phyloP scores from a whole-genome alignment of 2,113 vertebrate genomes.

The Speoplatyrhinus poulsoni region DNA sequence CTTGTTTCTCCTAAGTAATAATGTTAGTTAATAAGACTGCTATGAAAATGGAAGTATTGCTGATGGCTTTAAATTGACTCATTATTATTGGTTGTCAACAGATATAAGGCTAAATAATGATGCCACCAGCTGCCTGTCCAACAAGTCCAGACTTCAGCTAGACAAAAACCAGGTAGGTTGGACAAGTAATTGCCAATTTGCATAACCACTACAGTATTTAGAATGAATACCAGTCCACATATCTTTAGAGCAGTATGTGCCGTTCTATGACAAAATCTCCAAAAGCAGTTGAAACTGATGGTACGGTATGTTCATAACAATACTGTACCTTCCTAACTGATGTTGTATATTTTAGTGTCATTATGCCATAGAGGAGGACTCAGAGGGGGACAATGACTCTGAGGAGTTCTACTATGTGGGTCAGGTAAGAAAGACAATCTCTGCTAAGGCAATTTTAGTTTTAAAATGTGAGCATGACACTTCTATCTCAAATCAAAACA shows the following conservation, averaged over 20 bases:
- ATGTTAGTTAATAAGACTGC: background rate
- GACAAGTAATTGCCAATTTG: background rate
- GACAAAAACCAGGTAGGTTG: constrained; percentile 85
- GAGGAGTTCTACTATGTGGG: constrained; percentile 92
- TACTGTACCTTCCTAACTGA: background rate
- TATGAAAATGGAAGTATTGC: background rate
- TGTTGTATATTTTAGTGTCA: constrained; percentile 72
- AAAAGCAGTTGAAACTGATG: background rate
- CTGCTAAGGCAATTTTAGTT: background rate
- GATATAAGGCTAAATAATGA: constrained; percentile 86
- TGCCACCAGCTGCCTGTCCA: constrained; percentile 85
- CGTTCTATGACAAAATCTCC: background rate
- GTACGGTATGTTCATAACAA: background rate
- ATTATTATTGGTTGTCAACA: constrained; percentile 53
- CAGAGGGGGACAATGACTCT: constrained; percentile 90
- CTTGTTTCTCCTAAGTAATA: background rate
- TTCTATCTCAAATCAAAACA: too few species aligned
- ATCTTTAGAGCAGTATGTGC: background rate
- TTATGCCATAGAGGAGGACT: constrained; percentile 88
- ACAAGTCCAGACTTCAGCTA: constrained; percentile 86
- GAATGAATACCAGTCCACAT: background rate
- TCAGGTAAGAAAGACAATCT: constrained; percentile 74
- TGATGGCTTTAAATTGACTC: background rate
- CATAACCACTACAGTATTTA: background rate
- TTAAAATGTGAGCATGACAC: background rate